Evolutionary conservation across 2,888 invertebrate genomes (phyloP).

Genomic region (Aricia artaxerxes): DNA sequence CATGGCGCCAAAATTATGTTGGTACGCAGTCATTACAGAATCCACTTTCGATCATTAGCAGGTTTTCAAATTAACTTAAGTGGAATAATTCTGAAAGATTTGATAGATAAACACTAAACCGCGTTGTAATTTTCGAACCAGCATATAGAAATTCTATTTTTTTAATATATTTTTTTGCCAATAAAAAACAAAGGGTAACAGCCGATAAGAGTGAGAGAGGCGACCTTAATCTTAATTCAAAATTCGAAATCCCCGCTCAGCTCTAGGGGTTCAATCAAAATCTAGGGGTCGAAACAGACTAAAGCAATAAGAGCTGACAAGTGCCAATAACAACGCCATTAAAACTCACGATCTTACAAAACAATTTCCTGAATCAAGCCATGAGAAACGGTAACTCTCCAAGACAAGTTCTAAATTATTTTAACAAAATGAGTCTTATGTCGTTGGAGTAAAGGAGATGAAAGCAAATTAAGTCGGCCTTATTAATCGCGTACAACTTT

Average conservation of each 20-base stretch:
- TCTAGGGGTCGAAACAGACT: not conserved
- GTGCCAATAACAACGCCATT: conserved; percentile 11
- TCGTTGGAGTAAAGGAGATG: not conserved
- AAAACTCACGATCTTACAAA: conserved; percentile 1
- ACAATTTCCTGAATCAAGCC: conserved; percentile 4
- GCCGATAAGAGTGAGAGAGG: too few relatives aligned
- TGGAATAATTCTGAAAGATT: not conserved
- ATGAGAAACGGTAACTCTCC: conserved; percentile 5
- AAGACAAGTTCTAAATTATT: not conserved
- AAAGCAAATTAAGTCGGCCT: not conserved
- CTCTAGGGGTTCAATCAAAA: not conserved
- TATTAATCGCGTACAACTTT: not conserved
- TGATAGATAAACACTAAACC: not conserved
- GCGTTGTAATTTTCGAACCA: not conserved
- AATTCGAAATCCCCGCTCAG: too few relatives aligned
- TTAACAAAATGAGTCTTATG: not conserved
- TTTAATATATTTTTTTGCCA: too few relatives aligned
- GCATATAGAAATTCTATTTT: too few relatives aligned
- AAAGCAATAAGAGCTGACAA: not conserved
- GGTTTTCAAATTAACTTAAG: not conserved
- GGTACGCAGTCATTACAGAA: conserved; percentile 3
- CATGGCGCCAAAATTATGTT: conserved; percentile 26
- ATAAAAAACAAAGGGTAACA: too few relatives aligned
- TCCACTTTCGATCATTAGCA: conserved; percentile 5
- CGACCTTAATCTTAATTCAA: too few relatives aligned